phyloP scores from a whole-genome alignment of 2,888 invertebrate genomes.

The Acleris holmiana region DNA sequence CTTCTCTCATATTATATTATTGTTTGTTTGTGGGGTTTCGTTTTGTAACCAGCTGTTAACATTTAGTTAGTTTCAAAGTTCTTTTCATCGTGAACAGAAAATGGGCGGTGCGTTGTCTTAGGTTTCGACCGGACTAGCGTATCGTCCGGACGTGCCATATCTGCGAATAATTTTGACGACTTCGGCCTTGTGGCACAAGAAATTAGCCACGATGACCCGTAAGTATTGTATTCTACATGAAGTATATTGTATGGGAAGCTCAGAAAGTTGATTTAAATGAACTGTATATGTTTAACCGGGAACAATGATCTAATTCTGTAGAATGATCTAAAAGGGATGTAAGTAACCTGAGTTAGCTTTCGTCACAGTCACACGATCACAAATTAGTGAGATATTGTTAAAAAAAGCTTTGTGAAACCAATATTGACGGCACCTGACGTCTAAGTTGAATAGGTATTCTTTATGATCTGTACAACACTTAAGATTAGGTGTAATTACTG shows the following conservation, averaged over 20 bases:
- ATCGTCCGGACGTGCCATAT: conserved; percentile 70
- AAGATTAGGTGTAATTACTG: conserved; percentile 2
- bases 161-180: conserved; percentile 48
- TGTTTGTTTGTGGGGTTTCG: conserved; percentile 52
- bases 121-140: conserved; percentile 83
- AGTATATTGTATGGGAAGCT: not conserved
- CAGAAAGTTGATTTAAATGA: not conserved
- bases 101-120: conserved; percentile 83
- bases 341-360: conserved; percentile 15
- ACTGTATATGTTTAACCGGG: not conserved
- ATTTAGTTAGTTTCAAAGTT: conserved; percentile 72
- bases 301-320: conserved; percentile 42
- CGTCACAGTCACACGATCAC: conserved; percentile 9
- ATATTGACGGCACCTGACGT: no score
- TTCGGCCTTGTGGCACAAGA: conserved; percentile 51
- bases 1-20: conserved; percentile 34
- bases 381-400: conserved; percentile 21
- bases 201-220: conserved; percentile 76
- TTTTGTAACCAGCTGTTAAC: conserved; percentile 54
- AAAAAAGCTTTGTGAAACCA: not conserved
- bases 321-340: conserved; percentile 58
- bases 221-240: conserved; percentile 52
- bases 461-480: no score
- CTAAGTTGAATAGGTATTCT: no score
- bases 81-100: conserved; percentile 64